These are phyloP conservation scores for Myiotriccus ornatus DNA, from an alignment of 2,797 vertebrate genomes.

Conservation along the genomic window DNA sequence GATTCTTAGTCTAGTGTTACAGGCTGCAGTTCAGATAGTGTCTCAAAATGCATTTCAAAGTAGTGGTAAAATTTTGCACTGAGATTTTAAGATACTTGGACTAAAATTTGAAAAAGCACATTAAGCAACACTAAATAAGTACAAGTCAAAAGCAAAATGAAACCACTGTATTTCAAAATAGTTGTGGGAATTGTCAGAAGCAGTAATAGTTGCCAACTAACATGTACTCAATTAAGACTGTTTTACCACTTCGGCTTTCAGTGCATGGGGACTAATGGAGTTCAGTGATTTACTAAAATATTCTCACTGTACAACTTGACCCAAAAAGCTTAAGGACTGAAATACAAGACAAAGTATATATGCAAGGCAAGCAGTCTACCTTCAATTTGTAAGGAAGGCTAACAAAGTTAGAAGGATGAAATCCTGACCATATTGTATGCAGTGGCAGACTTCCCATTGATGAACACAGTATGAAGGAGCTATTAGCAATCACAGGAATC, in stretches of 20 bases:
- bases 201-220: neutral
- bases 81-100: neutral
- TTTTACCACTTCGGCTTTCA: neutral
- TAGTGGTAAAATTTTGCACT: neutral
- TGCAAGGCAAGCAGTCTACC: neutral
- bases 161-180: neutral
- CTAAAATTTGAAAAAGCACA: neutral
- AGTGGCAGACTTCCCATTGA: neutral
- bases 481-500: conserved; percentile 28
- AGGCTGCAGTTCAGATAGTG: neutral
- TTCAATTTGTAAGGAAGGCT: neutral
- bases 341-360: neutral
- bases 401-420: neutral
- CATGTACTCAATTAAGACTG: neutral
- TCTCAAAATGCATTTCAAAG: neutral
- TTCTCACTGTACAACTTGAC: neutral
- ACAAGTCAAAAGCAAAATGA: neutral
- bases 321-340: neutral
- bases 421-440: neutral
- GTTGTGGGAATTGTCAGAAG: neutral
- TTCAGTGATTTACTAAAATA: neutral
- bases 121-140: neutral
- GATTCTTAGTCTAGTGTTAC: neutral
- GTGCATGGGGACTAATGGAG: neutral
- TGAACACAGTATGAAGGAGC: neutral